These are phyloP conservation scores for Megaceryle alcyon DNA, from an alignment of 2,797 vertebrate genomes.

Conservation along the genomic window DNA sequence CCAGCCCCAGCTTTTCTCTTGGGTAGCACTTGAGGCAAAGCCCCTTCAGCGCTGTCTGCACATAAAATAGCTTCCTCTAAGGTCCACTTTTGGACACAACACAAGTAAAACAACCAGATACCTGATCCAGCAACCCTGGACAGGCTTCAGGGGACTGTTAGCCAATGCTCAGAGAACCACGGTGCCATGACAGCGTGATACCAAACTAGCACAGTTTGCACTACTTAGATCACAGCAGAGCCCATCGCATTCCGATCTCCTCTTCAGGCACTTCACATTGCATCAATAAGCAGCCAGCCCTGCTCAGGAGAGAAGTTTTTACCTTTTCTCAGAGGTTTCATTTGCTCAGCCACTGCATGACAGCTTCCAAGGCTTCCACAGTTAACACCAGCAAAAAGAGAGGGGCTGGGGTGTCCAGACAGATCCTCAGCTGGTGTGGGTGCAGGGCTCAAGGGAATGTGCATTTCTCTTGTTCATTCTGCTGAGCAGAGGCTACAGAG, in stretches of 20 bases:
- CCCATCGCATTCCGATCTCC: neutral
- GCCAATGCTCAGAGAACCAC: neutral
- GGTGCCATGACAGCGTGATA: neutral
- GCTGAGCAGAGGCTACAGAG: no score
- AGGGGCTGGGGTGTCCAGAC: no score
- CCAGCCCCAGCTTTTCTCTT: neutral
- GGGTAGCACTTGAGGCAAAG: neutral
- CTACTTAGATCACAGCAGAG: neutral
- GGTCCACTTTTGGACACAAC: neutral
- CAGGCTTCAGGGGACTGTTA: neutral
- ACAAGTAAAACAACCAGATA: neutral
- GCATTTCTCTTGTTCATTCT: no score
- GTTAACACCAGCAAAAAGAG: neutral
- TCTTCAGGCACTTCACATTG: neutral
- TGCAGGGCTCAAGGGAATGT: no score
- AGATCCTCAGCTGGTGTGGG: no score
- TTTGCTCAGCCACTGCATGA: neutral
- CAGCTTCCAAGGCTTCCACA: neutral
- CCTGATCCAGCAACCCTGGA: neutral
- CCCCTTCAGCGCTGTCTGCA: neutral
- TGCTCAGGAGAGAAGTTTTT: neutral
- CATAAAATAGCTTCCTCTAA: neutral
- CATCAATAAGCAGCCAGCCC: neutral
- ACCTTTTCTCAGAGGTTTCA: neutral
- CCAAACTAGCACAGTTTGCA: neutral